phyloP scores from a whole-genome alignment of 2,113 vertebrate genomes.

The Urocolius indicus region DNA sequence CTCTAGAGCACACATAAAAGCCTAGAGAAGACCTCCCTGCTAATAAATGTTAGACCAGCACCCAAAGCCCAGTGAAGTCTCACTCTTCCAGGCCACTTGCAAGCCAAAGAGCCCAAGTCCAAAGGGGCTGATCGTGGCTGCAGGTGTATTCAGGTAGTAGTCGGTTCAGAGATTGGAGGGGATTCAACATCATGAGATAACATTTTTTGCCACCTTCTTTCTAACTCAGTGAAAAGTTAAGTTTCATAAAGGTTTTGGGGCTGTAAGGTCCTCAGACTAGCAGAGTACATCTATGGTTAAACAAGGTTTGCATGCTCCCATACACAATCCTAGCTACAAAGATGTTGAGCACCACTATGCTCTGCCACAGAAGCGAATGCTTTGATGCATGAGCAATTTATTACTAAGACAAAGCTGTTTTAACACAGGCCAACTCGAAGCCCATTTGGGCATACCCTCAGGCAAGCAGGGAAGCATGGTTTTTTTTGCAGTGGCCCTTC shows the following conservation, averaged over 20 bases:
- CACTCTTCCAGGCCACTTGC: background rate
- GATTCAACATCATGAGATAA: background rate
- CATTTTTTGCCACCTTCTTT: background rate
- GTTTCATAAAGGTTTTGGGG: background rate
- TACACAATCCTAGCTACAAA: background rate
- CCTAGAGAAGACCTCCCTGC: background rate
- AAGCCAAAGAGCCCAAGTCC: rapidly evolving
- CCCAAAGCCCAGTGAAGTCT: background rate
- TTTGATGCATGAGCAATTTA: background rate
- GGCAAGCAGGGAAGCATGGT: rapidly evolving
- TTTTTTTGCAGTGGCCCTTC: background rate
- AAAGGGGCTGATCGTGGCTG: background rate
- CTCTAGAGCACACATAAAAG: background rate
- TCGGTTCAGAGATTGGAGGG: background rate
- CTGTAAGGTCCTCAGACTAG: background rate
- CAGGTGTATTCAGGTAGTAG: background rate
- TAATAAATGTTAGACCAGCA: background rate
- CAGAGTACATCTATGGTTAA: background rate
- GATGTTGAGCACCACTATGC: background rate
- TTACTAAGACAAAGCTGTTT: background rate
- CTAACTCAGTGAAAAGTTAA: background rate
- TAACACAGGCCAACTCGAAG: background rate
- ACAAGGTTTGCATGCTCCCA: rapidly evolving
- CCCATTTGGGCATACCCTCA: background rate
- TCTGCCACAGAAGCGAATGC: background rate